Conservation (phyloP, 2,113 vertebrate species). For the Heteronetta atricapilla region DNA sequence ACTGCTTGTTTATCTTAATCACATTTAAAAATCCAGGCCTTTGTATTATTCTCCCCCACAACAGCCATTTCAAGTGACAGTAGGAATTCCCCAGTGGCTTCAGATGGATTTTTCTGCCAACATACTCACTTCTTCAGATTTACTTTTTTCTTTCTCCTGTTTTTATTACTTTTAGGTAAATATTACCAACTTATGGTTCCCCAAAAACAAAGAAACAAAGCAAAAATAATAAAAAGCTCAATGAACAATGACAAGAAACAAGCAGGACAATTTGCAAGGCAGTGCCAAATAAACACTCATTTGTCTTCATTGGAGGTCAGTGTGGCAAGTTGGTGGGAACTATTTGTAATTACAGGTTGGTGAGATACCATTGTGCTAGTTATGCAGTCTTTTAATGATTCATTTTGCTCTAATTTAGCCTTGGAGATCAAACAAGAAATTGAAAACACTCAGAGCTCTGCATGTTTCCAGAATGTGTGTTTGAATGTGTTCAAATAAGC, state of each 20-base stretch:
- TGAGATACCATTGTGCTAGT: slow-evolving; percentile 13
- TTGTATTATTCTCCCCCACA: slow-evolving; percentile 22
- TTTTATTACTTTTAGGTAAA: slow-evolving; percentile 18
- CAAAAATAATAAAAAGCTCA: neutral
- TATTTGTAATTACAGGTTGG: slow-evolving; percentile 24
- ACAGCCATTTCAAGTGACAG: slow-evolving; percentile 53
- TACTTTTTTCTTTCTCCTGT: neutral
- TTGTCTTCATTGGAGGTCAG: slow-evolving; percentile 18
- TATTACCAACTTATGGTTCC: neutral
- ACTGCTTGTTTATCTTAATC: slow-evolving; percentile 70
- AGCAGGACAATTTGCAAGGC: neutral
- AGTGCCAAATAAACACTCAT: neutral
- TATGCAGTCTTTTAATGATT: slow-evolving; percentile 13
- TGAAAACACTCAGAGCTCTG: neutral
- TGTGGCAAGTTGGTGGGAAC: slow-evolving; percentile 30
- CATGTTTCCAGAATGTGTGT: neutral
- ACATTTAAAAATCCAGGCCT: slow-evolving; percentile 46
- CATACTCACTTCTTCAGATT: neutral
- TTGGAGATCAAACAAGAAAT: slow-evolving; percentile 20
- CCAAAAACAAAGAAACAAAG: neutral
- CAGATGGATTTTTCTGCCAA: slow-evolving; percentile 12
- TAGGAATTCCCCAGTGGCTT: slow-evolving; percentile 35
- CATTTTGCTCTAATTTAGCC: neutral
- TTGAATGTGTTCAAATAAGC: neutral
- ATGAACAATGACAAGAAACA: neutral